Evolutionary conservation across 1,140 invertebrate genomes (phyloP).

Genomic region (Coenobita brevimanus): DNA sequence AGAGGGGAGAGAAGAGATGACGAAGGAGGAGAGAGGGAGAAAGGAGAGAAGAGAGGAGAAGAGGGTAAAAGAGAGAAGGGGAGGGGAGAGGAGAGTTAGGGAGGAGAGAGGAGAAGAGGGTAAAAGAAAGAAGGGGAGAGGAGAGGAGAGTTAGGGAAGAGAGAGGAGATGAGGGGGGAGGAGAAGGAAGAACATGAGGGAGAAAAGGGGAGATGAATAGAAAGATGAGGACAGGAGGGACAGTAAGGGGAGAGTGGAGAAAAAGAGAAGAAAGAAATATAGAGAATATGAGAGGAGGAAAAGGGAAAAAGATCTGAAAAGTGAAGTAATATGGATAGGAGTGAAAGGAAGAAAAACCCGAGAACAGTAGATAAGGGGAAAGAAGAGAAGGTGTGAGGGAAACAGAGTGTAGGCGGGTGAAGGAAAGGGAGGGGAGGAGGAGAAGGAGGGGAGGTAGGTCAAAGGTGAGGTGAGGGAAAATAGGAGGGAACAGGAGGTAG

Average conservation of each 20-base stretch:
- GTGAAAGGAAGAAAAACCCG: background rate
- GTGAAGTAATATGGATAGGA: too few relatives aligned
- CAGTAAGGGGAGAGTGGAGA: too few relatives aligned
- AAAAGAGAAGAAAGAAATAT: background rate
- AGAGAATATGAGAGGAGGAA: background rate
- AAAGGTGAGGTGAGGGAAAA: background rate
- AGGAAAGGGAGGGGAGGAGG: background rate
- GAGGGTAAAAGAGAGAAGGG: background rate
- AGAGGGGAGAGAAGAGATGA: constrained; percentile 14
- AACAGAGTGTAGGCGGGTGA: background rate
- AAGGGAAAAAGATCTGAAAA: too few relatives aligned
- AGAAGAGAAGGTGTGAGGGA: background rate
- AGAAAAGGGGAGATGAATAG: too few relatives aligned
- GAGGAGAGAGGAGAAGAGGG: too few relatives aligned
- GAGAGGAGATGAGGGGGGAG: constrained; percentile 3
- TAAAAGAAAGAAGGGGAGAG: too few relatives aligned
- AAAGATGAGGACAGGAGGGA: too few relatives aligned
- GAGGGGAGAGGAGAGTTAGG: too few relatives aligned
- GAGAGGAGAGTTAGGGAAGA: too few relatives aligned
- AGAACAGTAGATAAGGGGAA: background rate
- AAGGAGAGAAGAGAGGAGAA: too few relatives aligned
- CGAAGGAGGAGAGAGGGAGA: background rate
- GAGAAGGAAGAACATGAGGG: background rate
- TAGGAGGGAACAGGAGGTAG: too few relatives aligned
- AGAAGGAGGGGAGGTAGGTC: too few relatives aligned